phyloP scores from a whole-genome alignment of 2,888 invertebrate species.

The Oasisia sp. region DNA sequence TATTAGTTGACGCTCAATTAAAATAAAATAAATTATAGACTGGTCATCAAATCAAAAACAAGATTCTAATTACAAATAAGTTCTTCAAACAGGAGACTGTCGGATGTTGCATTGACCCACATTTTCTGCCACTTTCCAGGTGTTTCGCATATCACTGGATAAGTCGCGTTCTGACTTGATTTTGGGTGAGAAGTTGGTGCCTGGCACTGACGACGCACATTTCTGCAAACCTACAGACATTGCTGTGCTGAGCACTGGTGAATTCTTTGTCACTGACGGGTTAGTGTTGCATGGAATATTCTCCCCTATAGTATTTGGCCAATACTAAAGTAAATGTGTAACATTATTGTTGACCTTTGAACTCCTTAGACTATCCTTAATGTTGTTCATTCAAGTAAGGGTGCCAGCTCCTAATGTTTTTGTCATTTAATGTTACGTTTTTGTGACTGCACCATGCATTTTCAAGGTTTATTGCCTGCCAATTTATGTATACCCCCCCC shows the following conservation, averaged over 20 bases:
- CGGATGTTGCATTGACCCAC: not conserved
- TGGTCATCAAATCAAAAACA: not conserved
- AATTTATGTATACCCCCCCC: no score
- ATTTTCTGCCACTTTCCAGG: constrained; percentile 42
- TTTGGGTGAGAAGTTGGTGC: constrained; percentile 85
- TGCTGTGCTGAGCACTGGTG: constrained; percentile 84
- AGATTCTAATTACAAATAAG: not conserved
- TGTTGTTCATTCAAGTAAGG: no score
- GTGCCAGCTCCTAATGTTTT: no score
- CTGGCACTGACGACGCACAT: constrained; percentile 81
- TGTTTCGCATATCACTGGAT: constrained; percentile 67
- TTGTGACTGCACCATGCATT: no score
- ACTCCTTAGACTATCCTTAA: no score
- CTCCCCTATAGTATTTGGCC: not conserved
- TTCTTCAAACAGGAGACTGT: not conserved
- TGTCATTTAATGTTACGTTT: no score
- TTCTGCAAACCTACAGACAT: constrained; percentile 96
- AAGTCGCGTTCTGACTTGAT: constrained; percentile 77
- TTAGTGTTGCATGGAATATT: constrained; percentile 39
- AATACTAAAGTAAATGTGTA: not conserved
- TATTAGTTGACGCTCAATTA: not conserved
- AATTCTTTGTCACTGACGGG: constrained; percentile 93
- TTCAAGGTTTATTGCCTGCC: no score
- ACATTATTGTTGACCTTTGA: not conserved
- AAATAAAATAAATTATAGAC: not conserved